Evolutionary conservation across 2,797 vertebrate genomes (phyloP), one percentile per base, ranked within the genome.

Genomic region (Esox masquinongy): DNA sequence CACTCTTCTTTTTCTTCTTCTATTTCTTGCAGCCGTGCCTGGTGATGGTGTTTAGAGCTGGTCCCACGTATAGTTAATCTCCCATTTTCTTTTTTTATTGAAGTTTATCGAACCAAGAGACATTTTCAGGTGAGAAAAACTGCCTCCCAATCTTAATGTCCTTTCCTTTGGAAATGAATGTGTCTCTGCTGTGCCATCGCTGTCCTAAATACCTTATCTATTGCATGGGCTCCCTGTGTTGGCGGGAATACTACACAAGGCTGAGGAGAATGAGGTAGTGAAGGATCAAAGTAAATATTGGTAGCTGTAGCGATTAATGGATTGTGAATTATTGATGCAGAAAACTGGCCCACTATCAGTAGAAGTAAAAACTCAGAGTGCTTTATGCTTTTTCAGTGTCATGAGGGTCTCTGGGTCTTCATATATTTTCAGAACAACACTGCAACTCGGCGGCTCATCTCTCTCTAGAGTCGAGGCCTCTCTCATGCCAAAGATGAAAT

Each of bases 41-140:
- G 39, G 39, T 43, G 9, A 77, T 51, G 59, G 39, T 70, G 67
- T 70, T 68, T 64, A 56, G 50, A 36, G 6, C 14, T n/a, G 7
- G 67, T 16, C 67, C 19, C 39, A 26, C 22, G 26, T 64, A 70
- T 22, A 51, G 72, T 71, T 78, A 59, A 80, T 77, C 72, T 76
- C 63, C 50, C 53, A 75, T 79, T 80, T 78, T 78, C 75, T 70
- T 22, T 75, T 81, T 76, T 74, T n/a, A n/a, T 36, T 63, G 53
- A 49, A 74, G 39, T 39, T 76, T 73, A 72, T 79, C 53, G 74
- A 79, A 72, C 76, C 56, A 7, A 26, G 72, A 77, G 56, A 77
- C n/a, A 78, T 76, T 47, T 68, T 73, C 72, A 50, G 50, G 70
- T 16, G 43, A 22, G n/a, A 24, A 34, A 39, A 63, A 17, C 53